Evolutionary conservation across 2,797 vertebrate genomes (phyloP), one percentile per base, ranked within the genome.

Genomic region (Chloroceryle amazona): DNA sequence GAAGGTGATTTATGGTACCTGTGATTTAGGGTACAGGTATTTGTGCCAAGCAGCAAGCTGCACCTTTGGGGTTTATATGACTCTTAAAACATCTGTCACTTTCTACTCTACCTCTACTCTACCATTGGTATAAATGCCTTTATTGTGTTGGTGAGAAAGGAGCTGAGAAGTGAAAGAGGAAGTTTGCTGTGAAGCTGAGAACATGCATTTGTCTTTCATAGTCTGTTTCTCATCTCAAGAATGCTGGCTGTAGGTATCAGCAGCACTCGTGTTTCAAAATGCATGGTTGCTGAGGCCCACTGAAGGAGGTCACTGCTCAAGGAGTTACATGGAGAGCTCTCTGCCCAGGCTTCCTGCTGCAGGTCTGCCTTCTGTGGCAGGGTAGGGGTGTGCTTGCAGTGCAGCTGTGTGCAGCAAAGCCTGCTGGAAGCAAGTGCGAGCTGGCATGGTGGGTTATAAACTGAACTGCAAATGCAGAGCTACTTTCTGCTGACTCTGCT

Each of bases 251-350:
- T 11, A 41, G n/a, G 41, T 58, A 35, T 79, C 18, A 1, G 52
- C 68, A 83, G 68, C 17, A 3, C n/a, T 75, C 13, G 3, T 51
- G 66, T 68, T 61, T n/a, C 25, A 14, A 12, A 3, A 1, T 3
- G 7, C 10, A 14, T 1, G 2, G 9, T 58, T 60, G 65, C 51
- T 37, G 23, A 29, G 61, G 28, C 17, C 47, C 19, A 6, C 12
- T 0, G 2, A 28, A 3, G 0, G 0, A 42, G 31, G 73, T 9
- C 0, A 0, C 47, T 78, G 51, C 62, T 51, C 3, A 10, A 23
- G 63, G 58, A 70, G 41, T 44, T 28, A 16, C 0, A 1, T 25
- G 0, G 2, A 4, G 0, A 3, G 15, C 51, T 79, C 16, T 28
- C 41, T 82, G 55, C 44, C 65, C 39, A 2, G 6, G 23, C 21